Conservation (phyloP, 1,140 invertebrate species). For the Reticulitermes speratus region DNA sequence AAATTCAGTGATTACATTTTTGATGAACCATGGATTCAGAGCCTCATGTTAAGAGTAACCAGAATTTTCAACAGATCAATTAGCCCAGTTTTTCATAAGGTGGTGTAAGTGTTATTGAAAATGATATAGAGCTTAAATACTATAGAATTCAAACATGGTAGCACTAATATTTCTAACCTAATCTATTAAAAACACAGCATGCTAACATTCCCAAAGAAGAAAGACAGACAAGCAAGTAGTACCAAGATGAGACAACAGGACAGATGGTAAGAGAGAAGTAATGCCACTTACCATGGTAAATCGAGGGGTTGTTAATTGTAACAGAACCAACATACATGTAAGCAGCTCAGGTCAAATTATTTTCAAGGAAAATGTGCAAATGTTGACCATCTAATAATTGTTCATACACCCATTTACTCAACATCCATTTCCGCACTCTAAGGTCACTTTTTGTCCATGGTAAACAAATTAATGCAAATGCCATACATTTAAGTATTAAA, state of each 20-base stretch:
- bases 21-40: no score
- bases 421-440: background rate
- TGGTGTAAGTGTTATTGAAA: background rate
- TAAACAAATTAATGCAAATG: no score
- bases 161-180: background rate
- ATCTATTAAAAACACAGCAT: background rate
- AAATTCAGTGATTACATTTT: no score
- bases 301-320: background rate
- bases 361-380: background rate
- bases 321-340: conserved; percentile 8
- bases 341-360: background rate
- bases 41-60: background rate
- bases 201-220: conserved; percentile 8
- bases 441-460: background rate
- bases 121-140: background rate
- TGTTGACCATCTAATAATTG: background rate
- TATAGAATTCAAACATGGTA: background rate
- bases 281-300: conserved; percentile 4
- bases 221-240: background rate
- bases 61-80: background rate
- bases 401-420: background rate
- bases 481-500: background rate
- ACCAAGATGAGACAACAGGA: background rate
- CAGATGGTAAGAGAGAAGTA: conserved; percentile 15
- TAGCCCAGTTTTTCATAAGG: background rate